Conservation (phyloP, 1,140 invertebrate species). For the Antheraea mylitta region DNA sequence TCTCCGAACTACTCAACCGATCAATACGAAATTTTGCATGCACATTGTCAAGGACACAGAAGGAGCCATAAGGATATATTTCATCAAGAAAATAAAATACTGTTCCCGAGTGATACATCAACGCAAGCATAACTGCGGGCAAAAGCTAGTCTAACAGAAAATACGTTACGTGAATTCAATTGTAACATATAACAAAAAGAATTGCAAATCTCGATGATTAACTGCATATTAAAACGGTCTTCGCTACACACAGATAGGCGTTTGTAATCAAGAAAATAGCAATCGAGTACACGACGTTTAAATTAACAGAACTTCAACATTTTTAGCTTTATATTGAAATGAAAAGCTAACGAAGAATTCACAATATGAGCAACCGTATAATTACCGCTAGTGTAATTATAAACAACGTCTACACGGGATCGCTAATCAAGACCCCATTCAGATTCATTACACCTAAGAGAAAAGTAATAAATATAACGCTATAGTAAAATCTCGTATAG, state of each 20-base stretch:
- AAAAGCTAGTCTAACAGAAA: no score
- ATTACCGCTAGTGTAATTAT: slow-evolving; percentile 77
- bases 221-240: slow-evolving; percentile 36
- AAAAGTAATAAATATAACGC: slow-evolving; percentile 73
- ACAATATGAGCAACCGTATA: slow-evolving; percentile 68
- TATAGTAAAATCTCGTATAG: slow-evolving; percentile 73
- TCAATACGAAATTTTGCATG: no score
- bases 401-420: slow-evolving; percentile 53
- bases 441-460: slow-evolving; percentile 59
- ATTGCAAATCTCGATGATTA: neutral
- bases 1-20: no score
- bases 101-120: no score
- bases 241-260: slow-evolving; percentile 44
- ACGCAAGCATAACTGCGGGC: no score
- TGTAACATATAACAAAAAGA: slow-evolving; percentile 17
- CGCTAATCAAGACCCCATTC: slow-evolving; percentile 71
- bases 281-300: slow-evolving; percentile 59
- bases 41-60: no score
- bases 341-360: slow-evolving; percentile 51
- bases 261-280: slow-evolving; percentile 60
- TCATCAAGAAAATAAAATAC: no score
- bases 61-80: no score
- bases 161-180: neutral
- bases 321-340: slow-evolving; percentile 56
- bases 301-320: slow-evolving; percentile 72